A percentile compares a stretch with the other conserved stretches of the same genome.
Evolutionary conservation across 1,140 invertebrate species (phyloP).

Genomic region (Drosophila baimaii): DNA sequence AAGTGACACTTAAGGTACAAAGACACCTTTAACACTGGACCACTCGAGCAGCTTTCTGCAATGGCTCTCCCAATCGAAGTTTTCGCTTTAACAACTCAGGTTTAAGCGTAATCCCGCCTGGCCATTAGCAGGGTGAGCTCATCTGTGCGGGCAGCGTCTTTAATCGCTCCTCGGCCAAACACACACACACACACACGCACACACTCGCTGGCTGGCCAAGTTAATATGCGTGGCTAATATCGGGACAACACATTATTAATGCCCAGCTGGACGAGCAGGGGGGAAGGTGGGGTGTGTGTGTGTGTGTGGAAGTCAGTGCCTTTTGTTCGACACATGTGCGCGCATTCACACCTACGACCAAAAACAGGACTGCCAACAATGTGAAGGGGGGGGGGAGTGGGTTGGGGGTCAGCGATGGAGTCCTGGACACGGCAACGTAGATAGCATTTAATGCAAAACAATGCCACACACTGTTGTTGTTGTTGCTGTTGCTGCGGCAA

Average conservation of each 20-base stretch:
- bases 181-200: neutral
- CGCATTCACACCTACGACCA: constrained; percentile 77
- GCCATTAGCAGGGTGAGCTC: constrained; percentile 24
- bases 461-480: constrained; percentile 46
- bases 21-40: too few species aligned
- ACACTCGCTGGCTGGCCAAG: constrained; percentile 35
- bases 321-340: constrained; percentile 79
- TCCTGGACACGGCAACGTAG: constrained; percentile 64
- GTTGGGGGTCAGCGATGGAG: neutral
- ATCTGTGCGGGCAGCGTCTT: constrained; percentile 43
- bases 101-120: neutral
- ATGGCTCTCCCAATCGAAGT: neutral
- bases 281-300: neutral
- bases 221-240: constrained; percentile 81
- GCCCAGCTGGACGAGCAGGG: constrained; percentile 31
- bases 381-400: neutral
- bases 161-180: constrained; percentile 33
- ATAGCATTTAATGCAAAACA: constrained; percentile 78
- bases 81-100: constrained; percentile 1
- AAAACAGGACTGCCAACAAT: constrained; percentile 56
- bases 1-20: neutral
- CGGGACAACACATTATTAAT: constrained; percentile 73
- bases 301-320: constrained; percentile 44
- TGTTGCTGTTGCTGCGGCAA: constrained; percentile 10
- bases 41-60: neutral